phyloP scores from a whole-genome alignment of 1,140 invertebrate species.

The Helicorthomorpha holstii region DNA sequence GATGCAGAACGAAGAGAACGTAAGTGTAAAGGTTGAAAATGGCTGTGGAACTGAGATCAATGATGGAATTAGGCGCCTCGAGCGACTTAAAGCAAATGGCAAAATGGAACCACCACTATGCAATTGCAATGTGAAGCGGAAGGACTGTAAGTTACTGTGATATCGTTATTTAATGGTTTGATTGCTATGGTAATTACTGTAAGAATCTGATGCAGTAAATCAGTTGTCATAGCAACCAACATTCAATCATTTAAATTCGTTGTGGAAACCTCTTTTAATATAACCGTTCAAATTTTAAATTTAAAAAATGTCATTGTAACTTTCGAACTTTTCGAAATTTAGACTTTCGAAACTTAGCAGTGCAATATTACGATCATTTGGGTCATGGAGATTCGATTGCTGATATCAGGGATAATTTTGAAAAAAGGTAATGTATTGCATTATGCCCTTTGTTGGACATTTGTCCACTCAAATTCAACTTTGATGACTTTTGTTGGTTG shows the following conservation, averaged over 20 bases:
- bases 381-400: slow-evolving; percentile 57
- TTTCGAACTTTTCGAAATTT: too few species aligned
- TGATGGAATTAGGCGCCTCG: too few species aligned
- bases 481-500: not conserved
- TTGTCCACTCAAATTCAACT: not conserved
- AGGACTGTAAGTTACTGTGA: not conserved
- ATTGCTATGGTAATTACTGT: not conserved
- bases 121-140: too few species aligned
- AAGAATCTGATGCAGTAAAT: not conserved
- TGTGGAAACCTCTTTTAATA: slow-evolving; percentile 1
- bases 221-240: too few species aligned
- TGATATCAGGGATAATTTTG: slow-evolving; percentile 65
- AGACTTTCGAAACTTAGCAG: slow-evolving; percentile 22
- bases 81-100: slow-evolving; percentile 45
- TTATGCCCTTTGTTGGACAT: too few species aligned
- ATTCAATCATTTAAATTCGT: not conserved
- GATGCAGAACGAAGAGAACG: too few species aligned
- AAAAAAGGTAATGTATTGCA: slow-evolving; percentile 39
- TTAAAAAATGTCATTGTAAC: too few species aligned
- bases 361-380: slow-evolving; percentile 35
- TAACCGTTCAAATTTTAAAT: too few species aligned
- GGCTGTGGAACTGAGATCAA: too few species aligned
- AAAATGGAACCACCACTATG: slow-evolving; percentile 65
- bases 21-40: too few species aligned
- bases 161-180: not conserved